Evolutionary conservation across 2,888 invertebrate species (phyloP), one percentile per base, ranked within the genome.

Genomic region (Drosophila parthenogenetica): DNA sequence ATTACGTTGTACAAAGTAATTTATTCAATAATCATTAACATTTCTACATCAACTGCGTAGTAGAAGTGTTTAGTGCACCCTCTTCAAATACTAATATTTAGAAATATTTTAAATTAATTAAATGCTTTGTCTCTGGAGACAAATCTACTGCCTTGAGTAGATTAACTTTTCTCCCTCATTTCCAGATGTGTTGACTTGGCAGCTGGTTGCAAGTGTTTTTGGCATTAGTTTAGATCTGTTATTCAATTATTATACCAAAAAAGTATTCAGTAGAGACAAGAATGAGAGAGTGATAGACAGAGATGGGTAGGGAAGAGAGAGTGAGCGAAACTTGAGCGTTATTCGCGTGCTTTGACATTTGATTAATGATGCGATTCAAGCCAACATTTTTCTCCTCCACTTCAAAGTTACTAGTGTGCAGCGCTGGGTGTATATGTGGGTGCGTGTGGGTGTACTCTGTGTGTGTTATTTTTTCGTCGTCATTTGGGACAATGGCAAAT

Each of bases 351-450:
- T 55, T 84, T 59, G 63, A 74, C 70, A 64, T 69, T 78, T 81
- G 81, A 81, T 81, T 81, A 81, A 81, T 85, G 87, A 79, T 79
- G 63, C 46, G 40, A 51, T 54, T 51, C 40, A 51, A 40, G 65
- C 59, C 50, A 66, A 70, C 64, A 46, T 77, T 82, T 74, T 67
- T 61, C 61, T 57, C 53, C 69, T 60, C 69, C 75, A 75, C 79
- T 74, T 75, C 46, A 69, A 54, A 74, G 2, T 49, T 57, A 61
- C 61, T 39, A 51, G 5, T 50, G 46, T 13, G 35, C 16, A 22
- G n/a, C 51, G 8, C 8, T 29, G 5, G 35, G 29, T 32, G 35
- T 10, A 29, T 29, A 46, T 22, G 25, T 16, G 39, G 14, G 11
- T 8, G 29, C 8, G 5, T 22, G 22, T 22, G 22, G 32, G 51